Percentiles rank a stretch among this genome's conserved stretches.
phyloP scores from a whole-genome alignment of 1,140 invertebrate species.

The Phymorhynchus buccinoides region DNA sequence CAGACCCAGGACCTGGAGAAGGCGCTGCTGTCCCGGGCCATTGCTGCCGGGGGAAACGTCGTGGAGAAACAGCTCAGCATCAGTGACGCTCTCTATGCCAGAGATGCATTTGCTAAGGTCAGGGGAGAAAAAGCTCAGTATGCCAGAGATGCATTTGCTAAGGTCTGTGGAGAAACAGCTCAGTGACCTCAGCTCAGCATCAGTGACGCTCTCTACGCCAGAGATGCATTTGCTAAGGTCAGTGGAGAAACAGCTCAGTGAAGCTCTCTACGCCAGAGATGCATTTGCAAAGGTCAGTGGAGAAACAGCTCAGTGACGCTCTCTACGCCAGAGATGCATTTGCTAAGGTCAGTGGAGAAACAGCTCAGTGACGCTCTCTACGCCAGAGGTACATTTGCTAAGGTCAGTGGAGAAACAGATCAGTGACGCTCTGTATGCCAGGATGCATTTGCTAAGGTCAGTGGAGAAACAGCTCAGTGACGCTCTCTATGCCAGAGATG shows the following conservation, averaged over 20 bases:
- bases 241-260: constrained; percentile 20
- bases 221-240: constrained; percentile 94
- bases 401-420: constrained; percentile 94
- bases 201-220: constrained; percentile 87
- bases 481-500: constrained; percentile 91
- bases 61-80: constrained; percentile 92
- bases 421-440: no score
- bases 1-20: constrained; percentile 81
- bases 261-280: not conserved
- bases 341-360: constrained; percentile 89
- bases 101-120: constrained; percentile 93
- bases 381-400: no score
- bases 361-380: no score
- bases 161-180: constrained; percentile 82
- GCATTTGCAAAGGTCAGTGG: constrained; percentile 76
- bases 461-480: no score
- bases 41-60: constrained; percentile 93
- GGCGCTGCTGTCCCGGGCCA: constrained; percentile 88
- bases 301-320: constrained; percentile 89
- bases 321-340: constrained; percentile 92
- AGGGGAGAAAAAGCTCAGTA: constrained; percentile 22
- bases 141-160: not conserved
- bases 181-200: constrained; percentile 88
- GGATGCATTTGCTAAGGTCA: no score
- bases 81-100: constrained; percentile 88